Conservation (phyloP, 1,140 invertebrate genomes). For the Ostrea edulis region DNA sequence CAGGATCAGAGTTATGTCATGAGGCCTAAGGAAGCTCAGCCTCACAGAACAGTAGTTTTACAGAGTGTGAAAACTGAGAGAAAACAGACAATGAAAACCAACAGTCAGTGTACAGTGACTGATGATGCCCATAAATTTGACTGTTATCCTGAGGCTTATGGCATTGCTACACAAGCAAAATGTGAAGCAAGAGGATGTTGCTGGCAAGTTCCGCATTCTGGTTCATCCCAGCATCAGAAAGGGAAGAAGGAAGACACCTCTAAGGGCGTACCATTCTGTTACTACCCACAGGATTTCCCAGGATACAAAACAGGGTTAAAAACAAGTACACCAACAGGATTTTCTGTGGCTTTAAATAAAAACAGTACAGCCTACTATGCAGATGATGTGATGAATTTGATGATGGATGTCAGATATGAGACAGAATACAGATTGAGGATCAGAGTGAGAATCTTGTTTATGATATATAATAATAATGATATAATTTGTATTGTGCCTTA, state of each 20-base stretch:
- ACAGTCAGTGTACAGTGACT: neutral
- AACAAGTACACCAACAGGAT: slow-evolving; percentile 49
- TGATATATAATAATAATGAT: no score
- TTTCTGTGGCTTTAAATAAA: slow-evolving; percentile 57
- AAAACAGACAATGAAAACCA: neutral
- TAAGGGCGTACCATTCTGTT: slow-evolving; percentile 66
- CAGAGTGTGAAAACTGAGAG: neutral
- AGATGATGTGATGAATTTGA: slow-evolving; percentile 62
- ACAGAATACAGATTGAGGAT: slow-evolving; percentile 61
- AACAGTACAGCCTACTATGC: slow-evolving; percentile 63
- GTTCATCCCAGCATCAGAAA: neutral
- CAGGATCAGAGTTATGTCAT: neutral
- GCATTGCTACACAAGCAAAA: neutral
- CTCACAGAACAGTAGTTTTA: neutral
- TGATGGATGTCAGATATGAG: slow-evolving; percentile 66
- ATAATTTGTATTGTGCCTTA: no score
- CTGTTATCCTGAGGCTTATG: slow-evolving; percentile 45
- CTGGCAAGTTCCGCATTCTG: slow-evolving; percentile 9
- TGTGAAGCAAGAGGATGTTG: slow-evolving; percentile 53
- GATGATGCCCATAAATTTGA: slow-evolving; percentile 45
- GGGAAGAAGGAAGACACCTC: neutral
- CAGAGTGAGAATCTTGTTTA: slow-evolving; percentile 44
- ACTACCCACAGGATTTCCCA: slow-evolving; percentile 62
- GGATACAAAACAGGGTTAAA: slow-evolving; percentile 58
- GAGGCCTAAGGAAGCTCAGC: neutral